phyloP scores from a whole-genome alignment of 2,113 vertebrate genomes.

The Paedocypris sp. region DNA sequence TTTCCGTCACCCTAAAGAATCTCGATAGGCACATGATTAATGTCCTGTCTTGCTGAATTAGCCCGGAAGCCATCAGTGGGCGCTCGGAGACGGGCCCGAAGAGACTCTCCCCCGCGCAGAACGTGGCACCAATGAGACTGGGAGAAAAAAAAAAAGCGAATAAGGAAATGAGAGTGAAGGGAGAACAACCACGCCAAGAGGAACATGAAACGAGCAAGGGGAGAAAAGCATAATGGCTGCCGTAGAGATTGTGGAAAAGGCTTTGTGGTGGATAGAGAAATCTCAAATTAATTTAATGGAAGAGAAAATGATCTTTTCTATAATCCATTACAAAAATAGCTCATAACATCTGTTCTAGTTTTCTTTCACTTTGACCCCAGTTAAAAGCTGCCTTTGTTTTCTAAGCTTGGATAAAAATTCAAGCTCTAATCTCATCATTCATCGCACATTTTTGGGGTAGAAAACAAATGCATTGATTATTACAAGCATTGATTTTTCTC shows the following conservation, averaged over 20 bases:
- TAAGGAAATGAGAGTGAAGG: slow-evolving; percentile 7
- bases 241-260: background rate
- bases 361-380: background rate
- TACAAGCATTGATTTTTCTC: too few relatives aligned
- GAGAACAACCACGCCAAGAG: background rate
- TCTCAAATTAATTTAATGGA: background rate
- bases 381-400: too few relatives aligned
- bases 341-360: background rate
- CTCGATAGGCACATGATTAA: slow-evolving; percentile 59
- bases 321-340: background rate
- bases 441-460: too few relatives aligned
- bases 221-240: background rate
- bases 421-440: too few relatives aligned
- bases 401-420: too few relatives aligned
- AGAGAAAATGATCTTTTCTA: background rate
- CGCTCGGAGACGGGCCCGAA: slow-evolving; percentile 48
- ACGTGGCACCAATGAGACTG: background rate
- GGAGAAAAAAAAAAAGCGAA: background rate
- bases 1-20: slow-evolving; percentile 45
- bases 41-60: slow-evolving; percentile 62
- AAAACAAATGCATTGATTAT: too few relatives aligned
- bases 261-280: background rate
- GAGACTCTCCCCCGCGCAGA: slow-evolving; percentile 24
- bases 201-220: background rate
- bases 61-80: slow-evolving; percentile 39